Conservation (phyloP, 2,113 vertebrate species). For the cattle (Bos taurus) region DNA sequence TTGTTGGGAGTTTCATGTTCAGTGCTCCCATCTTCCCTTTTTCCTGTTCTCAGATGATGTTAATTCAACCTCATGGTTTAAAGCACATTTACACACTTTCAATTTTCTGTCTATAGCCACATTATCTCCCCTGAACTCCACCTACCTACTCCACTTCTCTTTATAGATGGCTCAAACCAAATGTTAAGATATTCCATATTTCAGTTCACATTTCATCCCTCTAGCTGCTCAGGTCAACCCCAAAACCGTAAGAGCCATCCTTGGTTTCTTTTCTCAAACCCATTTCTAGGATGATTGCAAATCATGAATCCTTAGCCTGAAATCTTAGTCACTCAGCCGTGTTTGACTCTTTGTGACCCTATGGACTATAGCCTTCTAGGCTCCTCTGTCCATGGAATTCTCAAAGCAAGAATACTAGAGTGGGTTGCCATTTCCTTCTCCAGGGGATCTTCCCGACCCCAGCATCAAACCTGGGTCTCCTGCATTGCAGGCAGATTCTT, state of each 20-base stretch:
- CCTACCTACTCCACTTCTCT: not conserved
- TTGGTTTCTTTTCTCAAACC: not conserved
- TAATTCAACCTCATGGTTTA: not conserved
- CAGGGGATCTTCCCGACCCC: not conserved
- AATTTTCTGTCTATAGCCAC: not conserved
- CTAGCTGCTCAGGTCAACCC: not conserved
- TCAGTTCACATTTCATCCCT: not conserved
- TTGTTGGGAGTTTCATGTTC: not conserved
- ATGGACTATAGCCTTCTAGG: not conserved
- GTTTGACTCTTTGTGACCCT: not conserved
- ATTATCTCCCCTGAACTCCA: not conserved
- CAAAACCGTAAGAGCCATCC: not conserved
- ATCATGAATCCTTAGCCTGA: not conserved
- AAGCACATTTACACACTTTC: not conserved
- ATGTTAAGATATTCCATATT: not conserved
- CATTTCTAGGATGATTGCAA: not conserved
- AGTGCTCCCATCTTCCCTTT: not conserved
- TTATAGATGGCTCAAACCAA: not conserved
- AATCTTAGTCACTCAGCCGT: not conserved
- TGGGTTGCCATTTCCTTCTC: not conserved
- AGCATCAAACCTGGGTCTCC: not conserved
- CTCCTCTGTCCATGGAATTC: not conserved
- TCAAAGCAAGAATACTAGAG: not conserved
- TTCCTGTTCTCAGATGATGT: not conserved
- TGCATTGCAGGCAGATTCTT: not conserved